Base-by-base conservation (phyloP, 2,113 vertebrate genomes). In the Romanogobio albipinnatus region DNA sequence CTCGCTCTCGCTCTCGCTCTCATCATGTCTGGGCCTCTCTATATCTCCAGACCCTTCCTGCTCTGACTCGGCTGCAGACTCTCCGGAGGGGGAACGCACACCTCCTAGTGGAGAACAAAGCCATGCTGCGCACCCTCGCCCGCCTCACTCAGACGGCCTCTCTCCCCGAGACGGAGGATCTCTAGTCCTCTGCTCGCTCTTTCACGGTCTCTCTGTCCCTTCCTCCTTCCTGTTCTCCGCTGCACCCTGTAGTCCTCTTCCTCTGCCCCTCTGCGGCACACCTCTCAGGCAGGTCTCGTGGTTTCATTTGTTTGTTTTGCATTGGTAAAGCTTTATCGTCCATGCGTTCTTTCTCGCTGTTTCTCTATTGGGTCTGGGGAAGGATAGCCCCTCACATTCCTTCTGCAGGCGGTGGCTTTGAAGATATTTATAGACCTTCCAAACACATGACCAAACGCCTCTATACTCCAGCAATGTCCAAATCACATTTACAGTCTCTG, bases 21-120 rank as follows among this genome's bases (percentile, higher is more conserved):
- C 82, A 85, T 68, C 87, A 82, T 90, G 45, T 90, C 79, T 90
- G 66, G 91, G 68, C 92, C 53, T 93, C 82, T 84, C 86, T 88
- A 85, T 95, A 90, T 96, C 91, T 89, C 89, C 96, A 98, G 97
- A 95, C 95, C 88, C 94, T 96, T 91, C 96, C 97, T 88, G 96
- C 96, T 93, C 94, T 98, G 93, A 95, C 96, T 93, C 96, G 96
- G 94, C 94, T 96, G 91, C 96, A 96, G 91, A 93, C 95, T 91
- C 91, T 98, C 95, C 96, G 96, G 93, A 95, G 95, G 93, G 92
- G 96, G 92, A 98, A 97, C 91, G 94, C 97, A 91, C 93, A 94
- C 81, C 97, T 98, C 89, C 94, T 97, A 95, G 95, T 96, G 86
- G 97, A 98, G 92, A 98, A 98, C 93, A 96, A 96, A 95, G 97